Evolutionary conservation across 2,113 vertebrate genomes (phyloP), one percentile per base, ranked within the genome.

Genomic region (Menidia beryllina): DNA sequence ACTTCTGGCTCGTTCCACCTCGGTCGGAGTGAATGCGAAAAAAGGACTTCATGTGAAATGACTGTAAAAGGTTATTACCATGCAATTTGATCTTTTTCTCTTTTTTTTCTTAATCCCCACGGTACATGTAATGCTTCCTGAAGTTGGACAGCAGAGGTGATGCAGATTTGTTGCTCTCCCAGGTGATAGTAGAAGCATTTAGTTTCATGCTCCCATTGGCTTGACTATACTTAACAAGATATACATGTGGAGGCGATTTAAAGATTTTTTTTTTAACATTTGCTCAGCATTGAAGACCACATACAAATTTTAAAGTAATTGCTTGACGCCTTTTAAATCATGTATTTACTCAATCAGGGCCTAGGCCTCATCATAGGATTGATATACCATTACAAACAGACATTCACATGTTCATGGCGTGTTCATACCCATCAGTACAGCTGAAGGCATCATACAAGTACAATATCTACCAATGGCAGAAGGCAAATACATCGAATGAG

Each of bases 71-170:
- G 2, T 34, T 34, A 34, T 34, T 34, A 10, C 5, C n/a, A n/a
- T n/a, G n/a, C n/a, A n/a, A n/a, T n/a, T n/a, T n/a, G n/a, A n/a
- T n/a, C n/a, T n/a, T n/a, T n/a, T n/a, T n/a, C n/a, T 77, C 62
- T 77, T 79, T 55, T 85, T 85, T 87, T 54, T 84, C 68, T 85
- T 84, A 75, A 79, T 84, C 72, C 60, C 13, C 53, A 20, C 58
- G 51, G 64, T 79, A 72, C 56, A 78, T 61, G 57, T 55, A 67
- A 72, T 78, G 50, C 49, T 64, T 85, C 47, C 59, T 71, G 43
- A 67, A 69, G 69, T 68, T 69, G 59, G 62, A 79, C 66, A 70
- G 73, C 45, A 64, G 39, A 70, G 39, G 58, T 45, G 41, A 54
- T 59, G 64, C 19, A 75, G 72, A 67, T 69, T 81, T 77, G 82